Evolutionary conservation across 2,888 invertebrate species (phyloP).

Genomic region (Stratiomys singularior): DNA sequence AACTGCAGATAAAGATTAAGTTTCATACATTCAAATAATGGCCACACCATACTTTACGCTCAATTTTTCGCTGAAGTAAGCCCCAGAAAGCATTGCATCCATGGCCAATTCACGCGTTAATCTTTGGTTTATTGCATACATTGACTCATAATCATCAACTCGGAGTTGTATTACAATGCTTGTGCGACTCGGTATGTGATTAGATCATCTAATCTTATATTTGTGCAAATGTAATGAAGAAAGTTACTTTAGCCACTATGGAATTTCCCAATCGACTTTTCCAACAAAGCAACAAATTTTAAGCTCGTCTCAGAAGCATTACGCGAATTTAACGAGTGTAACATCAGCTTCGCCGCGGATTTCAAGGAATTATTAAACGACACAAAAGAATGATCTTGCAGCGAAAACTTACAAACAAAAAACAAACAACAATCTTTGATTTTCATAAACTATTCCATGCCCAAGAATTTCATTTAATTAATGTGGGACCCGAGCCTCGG

Average conservation of each 20-base stretch:
- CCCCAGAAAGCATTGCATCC: too few relatives aligned
- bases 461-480: background rate
- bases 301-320: background rate
- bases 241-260: background rate
- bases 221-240: background rate
- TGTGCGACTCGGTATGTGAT: background rate
- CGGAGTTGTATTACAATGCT: background rate
- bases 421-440: background rate
- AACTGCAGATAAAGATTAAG: too few relatives aligned
- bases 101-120: too few relatives aligned
- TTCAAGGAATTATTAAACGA: background rate
- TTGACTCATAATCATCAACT: background rate
- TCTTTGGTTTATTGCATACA: too few relatives aligned
- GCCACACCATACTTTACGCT: too few relatives aligned
- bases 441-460: conserved; percentile 18
- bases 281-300: background rate
- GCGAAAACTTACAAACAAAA: background rate
- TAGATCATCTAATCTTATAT: background rate
- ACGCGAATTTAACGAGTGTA: background rate
- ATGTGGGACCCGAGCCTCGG: background rate
- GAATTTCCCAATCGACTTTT: background rate
- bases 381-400: background rate
- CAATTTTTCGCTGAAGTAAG: too few relatives aligned
- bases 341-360: background rate
- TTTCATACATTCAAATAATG: too few relatives aligned